phyloP scores from a whole-genome alignment of 2,888 invertebrate species.

The Chamaedrilus cognettii region DNA sequence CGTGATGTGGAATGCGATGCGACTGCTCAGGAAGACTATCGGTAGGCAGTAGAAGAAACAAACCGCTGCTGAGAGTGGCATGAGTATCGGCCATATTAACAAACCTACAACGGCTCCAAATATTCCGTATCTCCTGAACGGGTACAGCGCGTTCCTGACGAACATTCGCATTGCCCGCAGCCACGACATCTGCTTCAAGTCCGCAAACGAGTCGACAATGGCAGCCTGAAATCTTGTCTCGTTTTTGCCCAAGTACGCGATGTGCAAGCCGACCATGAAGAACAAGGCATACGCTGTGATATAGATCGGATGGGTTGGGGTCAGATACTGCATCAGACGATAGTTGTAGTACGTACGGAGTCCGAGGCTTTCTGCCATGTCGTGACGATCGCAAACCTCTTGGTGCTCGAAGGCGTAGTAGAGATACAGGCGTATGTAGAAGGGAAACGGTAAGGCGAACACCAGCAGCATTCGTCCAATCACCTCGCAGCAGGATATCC shows the following conservation, averaged over 20 bases:
- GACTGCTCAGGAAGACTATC: constrained; percentile 48
- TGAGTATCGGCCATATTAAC: constrained; percentile 42
- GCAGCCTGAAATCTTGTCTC: constrained; percentile 45
- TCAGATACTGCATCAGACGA: constrained; percentile 33
- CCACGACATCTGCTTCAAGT: constrained; percentile 47
- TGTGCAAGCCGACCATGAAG: constrained; percentile 42
- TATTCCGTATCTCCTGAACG: constrained; percentile 50
- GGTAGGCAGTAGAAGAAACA: constrained; percentile 51
- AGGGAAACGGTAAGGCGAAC: constrained; percentile 49
- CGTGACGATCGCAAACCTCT: constrained; percentile 41
- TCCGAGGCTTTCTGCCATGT: constrained; percentile 36
- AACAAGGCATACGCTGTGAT: constrained; percentile 48
- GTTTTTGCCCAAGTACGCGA: constrained; percentile 43
- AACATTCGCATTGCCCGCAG: constrained; percentile 48
- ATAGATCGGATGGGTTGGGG: constrained; percentile 50
- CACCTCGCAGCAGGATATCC: constrained; percentile 34
- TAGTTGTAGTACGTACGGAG: constrained; percentile 37
- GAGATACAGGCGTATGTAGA: constrained; percentile 47
- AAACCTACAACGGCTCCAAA: constrained; percentile 46
- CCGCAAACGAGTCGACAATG: constrained; percentile 46
- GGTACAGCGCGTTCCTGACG: constrained; percentile 45
- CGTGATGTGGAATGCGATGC: constrained; percentile 40
- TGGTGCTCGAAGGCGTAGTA: constrained; percentile 51
- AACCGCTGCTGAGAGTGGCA: constrained; percentile 44
- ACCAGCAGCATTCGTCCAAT: constrained; percentile 45